Evolutionary conservation across 2,113 vertebrate species (phyloP).

Genomic region (Hemicordylus capensis): DNA sequence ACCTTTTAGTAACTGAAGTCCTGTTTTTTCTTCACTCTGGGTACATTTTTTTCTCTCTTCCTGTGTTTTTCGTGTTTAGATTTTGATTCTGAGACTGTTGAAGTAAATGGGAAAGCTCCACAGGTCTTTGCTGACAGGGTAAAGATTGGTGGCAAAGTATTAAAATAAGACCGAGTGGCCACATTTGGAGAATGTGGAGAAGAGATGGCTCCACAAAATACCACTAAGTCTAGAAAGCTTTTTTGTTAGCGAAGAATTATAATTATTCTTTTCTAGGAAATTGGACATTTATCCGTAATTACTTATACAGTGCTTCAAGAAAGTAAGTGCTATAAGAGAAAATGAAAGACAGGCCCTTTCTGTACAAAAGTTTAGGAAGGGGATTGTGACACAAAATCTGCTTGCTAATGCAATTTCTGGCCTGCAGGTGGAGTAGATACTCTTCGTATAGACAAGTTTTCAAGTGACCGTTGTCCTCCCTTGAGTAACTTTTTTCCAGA

Average conservation of each 20-base stretch:
- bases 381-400: neutral
- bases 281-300: slow-evolving; percentile 6
- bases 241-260: neutral
- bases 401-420: slow-evolving; percentile 14
- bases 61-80: slow-evolving; percentile 18
- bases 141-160: slow-evolving; percentile 12
- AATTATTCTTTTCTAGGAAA: neutral
- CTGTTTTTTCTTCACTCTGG: slow-evolving; percentile 19
- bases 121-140: slow-evolving; percentile 20
- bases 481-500: neutral
- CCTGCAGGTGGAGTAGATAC: neutral
- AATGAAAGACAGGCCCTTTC: neutral
- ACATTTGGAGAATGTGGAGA: neutral
- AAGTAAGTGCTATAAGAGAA: neutral
- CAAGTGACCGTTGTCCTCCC: neutral
- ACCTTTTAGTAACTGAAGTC: neutral
- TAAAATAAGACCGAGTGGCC: slow-evolving; percentile 36
- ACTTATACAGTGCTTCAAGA: neutral
- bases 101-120: neutral
- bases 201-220: slow-evolving; percentile 1
- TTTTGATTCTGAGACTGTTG: neutral
- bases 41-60: neutral
- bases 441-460: neutral
- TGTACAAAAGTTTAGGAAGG: neutral
- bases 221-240: neutral